Evolutionary conservation across 1,140 invertebrate genomes (phyloP).

Genomic region (Diachasma alloeum): DNA sequence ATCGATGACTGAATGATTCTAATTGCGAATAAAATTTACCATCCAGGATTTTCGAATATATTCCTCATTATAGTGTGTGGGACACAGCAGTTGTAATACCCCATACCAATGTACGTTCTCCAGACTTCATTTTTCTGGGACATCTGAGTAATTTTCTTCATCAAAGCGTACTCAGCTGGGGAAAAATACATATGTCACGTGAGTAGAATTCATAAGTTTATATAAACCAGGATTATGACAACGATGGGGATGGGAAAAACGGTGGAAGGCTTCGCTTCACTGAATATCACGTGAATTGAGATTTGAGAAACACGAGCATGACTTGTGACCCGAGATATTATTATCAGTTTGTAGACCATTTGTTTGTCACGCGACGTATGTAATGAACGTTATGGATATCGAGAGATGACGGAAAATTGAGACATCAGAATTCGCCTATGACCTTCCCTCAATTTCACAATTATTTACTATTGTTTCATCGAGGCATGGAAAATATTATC

Average conservation of each 20-base stretch:
- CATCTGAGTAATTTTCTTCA: slow-evolving; percentile 80
- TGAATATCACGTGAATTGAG: slow-evolving; percentile 44
- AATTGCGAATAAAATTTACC: slow-evolving; percentile 70
- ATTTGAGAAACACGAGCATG: slow-evolving; percentile 39
- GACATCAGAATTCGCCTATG: neutral
- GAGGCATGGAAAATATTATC: slow-evolving; percentile 13
- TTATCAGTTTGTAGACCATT: slow-evolving; percentile 16
- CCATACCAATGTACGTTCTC: slow-evolving; percentile 98
- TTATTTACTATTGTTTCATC: neutral
- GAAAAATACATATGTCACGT: slow-evolving; percentile 12
- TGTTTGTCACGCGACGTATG: slow-evolving; percentile 22
- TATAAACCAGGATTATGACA: neutral
- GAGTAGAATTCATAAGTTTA: neutral
- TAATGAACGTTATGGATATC: slow-evolving; percentile 4
- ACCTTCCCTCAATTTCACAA: neutral
- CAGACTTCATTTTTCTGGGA: slow-evolving; percentile 91
- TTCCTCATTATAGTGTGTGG: slow-evolving; percentile 96
- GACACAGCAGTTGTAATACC: slow-evolving; percentile 96
- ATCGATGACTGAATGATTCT: neutral
- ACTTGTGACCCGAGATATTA: slow-evolving; percentile 37
- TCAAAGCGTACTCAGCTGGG: slow-evolving; percentile 88
- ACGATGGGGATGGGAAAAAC: neutral
- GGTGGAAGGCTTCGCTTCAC: slow-evolving; percentile 1
- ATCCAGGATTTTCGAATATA: slow-evolving; percentile 99
- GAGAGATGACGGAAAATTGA: neutral